Evolutionary conservation across 1,140 invertebrate genomes (phyloP), one percentile per base, ranked within the genome.

Genomic region (Zelostemma sp.): DNA sequence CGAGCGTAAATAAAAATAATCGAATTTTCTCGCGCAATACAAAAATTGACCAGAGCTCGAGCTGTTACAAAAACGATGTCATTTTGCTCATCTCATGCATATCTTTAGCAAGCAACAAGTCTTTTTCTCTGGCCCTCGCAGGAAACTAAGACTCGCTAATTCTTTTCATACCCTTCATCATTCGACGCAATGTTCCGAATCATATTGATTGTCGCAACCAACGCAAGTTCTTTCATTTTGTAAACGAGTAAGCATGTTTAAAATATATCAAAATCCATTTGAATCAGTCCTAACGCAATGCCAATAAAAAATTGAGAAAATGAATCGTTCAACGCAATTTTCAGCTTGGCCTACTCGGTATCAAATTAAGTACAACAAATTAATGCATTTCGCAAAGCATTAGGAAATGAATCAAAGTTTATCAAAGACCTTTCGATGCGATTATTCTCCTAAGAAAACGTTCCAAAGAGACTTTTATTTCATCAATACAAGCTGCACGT

Each of bases 161-260:
- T 31, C 11, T 31, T 11, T 31, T 31, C 28, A 31, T 40, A 12
- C 11, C 14, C 35, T 40, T 40, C 3, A 4, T 15, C 11, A 6
- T 40, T 15, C 35, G 35, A 40, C n/a, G 17, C 41, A 43, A 43
- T 43, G 6, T 38, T 40, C 35, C 35, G 35, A 40, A 17, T 43
- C 14, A 17, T 15, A 18, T 38, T 43, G 41, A 43, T 43, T 43
- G 41, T 43, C 41, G 17, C 17, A 43, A 15, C 17, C 14, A 43
- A 43, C 41, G 41, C 14, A 43, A 40, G 11, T 12, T 40, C 35
- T 40, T 12, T 15, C 11, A 15, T 40, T 40, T 43, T 11, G 14
- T 43, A 18, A 16, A 17, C 17, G n/a, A 43, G 3, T 14, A 38
- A 3, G 2, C 9, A 38, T 38, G 3, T 38, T n/a, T n/a, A 14